Evolutionary conservation across 2,113 vertebrate genomes (phyloP).

Genomic region (Girardinichthys multiradiatus): DNA sequence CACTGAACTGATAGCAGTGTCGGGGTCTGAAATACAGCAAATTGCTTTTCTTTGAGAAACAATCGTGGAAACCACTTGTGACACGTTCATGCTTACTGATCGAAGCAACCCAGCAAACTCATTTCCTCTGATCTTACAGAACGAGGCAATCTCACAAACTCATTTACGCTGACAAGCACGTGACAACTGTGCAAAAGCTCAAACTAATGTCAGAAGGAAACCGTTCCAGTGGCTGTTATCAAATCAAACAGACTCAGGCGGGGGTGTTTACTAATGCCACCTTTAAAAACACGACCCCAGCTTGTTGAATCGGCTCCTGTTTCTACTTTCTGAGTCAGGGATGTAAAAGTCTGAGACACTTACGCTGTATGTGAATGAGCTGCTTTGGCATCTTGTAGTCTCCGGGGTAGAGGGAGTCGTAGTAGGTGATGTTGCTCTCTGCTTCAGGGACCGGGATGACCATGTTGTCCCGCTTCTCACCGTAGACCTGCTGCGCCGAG

Average conservation of each 20-base stretch:
- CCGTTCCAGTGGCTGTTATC: too few species aligned
- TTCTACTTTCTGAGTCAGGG: too few species aligned
- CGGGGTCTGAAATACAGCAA: slow-evolving; percentile 14
- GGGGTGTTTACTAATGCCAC: too few species aligned
- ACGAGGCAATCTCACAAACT: slow-evolving; percentile 10
- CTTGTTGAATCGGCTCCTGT: too few species aligned
- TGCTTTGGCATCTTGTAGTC: slow-evolving; percentile 99
- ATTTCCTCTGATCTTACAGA: slow-evolving; percentile 38
- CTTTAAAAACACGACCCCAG: too few species aligned
- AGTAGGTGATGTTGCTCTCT: slow-evolving; percentile 98
- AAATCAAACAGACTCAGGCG: too few species aligned
- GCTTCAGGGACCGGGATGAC: slow-evolving; percentile 97
- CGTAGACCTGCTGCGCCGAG: slow-evolving; percentile 96
- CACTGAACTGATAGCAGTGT: not conserved
- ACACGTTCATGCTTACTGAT: slow-evolving; percentile 16
- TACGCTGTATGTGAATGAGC: slow-evolving; percentile 99
- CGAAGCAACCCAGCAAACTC: slow-evolving; percentile 3
- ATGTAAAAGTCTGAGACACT: slow-evolving; percentile 76
- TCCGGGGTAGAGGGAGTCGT: slow-evolving; percentile 95
- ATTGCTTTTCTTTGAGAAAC: slow-evolving; percentile 44
- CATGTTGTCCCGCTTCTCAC: slow-evolving; percentile 99
- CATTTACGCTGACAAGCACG: slow-evolving; percentile 23
- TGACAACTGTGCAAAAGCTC: too few species aligned
- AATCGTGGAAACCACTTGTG: slow-evolving; percentile 15
- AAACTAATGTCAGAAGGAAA: not conserved